Evolutionary conservation across 2,888 invertebrate species (phyloP).

Genomic region (Tupiocoris notatus): DNA sequence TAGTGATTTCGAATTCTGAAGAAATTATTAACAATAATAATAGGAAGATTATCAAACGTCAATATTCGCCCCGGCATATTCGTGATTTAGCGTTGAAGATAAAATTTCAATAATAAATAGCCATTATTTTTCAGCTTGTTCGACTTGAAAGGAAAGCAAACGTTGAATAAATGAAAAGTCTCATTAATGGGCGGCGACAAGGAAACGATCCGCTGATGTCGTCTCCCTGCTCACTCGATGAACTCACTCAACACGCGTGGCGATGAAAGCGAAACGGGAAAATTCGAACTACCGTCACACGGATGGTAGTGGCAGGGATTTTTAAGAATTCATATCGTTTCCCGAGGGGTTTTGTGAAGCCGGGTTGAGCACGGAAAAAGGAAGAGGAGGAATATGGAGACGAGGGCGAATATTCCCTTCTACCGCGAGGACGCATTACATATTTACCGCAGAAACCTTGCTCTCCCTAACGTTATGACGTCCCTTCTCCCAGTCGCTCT

Average conservation of each 20-base stretch:
- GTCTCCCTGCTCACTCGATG: not conserved
- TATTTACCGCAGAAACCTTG: constrained; percentile 43
- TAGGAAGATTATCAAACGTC: no score
- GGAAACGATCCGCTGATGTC: no score
- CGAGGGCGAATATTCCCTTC: constrained; percentile 29
- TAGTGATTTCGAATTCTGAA: no score
- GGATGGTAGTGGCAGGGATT: not conserved
- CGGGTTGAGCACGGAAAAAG: not conserved
- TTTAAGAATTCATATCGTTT: constrained; percentile 36
- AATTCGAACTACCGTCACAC: not conserved
- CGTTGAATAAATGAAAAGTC: constrained; percentile 28
- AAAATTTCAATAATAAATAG: not conserved
- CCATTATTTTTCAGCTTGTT: not conserved
- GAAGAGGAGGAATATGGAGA: constrained; percentile 37
- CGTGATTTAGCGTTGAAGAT: no score
- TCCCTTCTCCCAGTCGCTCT: not conserved
- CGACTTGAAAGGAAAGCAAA: not conserved
- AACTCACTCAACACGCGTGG: not conserved
- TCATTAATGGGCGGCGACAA: constrained; percentile 17
- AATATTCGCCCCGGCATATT: no score
- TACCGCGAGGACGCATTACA: constrained; percentile 37
- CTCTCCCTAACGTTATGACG: not conserved
- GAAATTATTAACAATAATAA: no score
- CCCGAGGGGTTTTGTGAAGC: not conserved
- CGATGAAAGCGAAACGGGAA: not conserved